Base-by-base conservation (phyloP, 2,113 vertebrate genomes). In the Oryzias celebensis region DNA sequence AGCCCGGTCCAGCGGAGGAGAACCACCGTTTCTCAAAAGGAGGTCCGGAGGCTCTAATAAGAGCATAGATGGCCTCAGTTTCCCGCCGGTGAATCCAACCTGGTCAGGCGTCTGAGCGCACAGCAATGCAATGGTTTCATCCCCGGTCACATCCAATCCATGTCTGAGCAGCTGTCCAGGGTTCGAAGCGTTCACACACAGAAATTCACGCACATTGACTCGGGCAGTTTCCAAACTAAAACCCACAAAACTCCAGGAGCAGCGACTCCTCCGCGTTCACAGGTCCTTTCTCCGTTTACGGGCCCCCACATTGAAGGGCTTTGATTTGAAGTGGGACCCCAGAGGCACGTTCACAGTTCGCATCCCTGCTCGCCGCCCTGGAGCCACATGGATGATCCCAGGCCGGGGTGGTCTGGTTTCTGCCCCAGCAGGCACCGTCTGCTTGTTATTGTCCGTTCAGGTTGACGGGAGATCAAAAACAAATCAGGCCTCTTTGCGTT, bases 391-490 rank as follows among this genome's bases (percentile, higher is more conserved):
- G 24, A 62, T 26, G n/a, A 54, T 17, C 53, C 36, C 58, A 26
- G 52, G 20, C 44, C 24, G 46, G 31, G 46, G 59, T 73, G 15
- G 42, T 23, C 16, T 53, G 0, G 64, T 58, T 41, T 69, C 68
- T 66, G 71, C 65, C 73, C 59, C 68, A 36, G 54, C 68, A 64
- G 77, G 49, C 86, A 76, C 62, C 65, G 64, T 71, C 67, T 47
- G 65, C 53, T 65, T 91, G 90, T 92, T 92, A 91, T 92, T 92
- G 90, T 92, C 86, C 84, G 69, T 72, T 64, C 68, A 70, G 75
- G 70, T 86, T 89, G 87, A 88, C 85, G 89, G 90, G 87, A 82
- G 79, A 79, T 79, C 62, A 54, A 88, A 84, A 91, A 89, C 85
- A 91, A 89, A 89, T 86, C 89, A 90, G 92, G 91, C 90, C 91